A percentile compares a stretch with the other conserved stretches of the same genome.
Evolutionary conservation across 1,140 invertebrate species (phyloP).

Genomic region (Liolophura sinensis): DNA sequence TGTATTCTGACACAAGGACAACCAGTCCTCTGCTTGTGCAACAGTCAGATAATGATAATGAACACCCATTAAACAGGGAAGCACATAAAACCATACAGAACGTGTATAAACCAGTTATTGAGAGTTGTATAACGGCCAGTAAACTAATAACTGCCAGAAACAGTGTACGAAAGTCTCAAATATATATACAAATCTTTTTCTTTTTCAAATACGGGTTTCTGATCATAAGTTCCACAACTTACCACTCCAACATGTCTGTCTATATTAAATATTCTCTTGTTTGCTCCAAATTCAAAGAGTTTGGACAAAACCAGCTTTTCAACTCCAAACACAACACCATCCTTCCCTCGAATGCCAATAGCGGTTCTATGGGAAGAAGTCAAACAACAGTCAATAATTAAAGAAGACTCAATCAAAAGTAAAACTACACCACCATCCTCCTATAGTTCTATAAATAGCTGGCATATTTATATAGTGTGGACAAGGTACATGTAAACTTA

Average conservation of each 20-base stretch:
- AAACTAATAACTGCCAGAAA: too few relatives aligned
- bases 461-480: too few relatives aligned
- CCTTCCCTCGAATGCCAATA: slow-evolving; percentile 90
- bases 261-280: slow-evolving; percentile 91
- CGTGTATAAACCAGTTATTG: neutral
- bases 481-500: too few relatives aligned
- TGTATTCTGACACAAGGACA: too few relatives aligned
- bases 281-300: slow-evolving; percentile 91
- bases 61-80: neutral
- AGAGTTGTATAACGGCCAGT: too few relatives aligned
- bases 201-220: too few relatives aligned
- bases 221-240: slow-evolving; percentile 29
- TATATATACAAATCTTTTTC: too few relatives aligned
- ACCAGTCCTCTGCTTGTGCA: too few relatives aligned
- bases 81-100: neutral
- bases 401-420: slow-evolving; percentile 1
- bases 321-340: slow-evolving; percentile 96
- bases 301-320: slow-evolving; percentile 98
- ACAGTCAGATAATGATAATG: too few relatives aligned
- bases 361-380: slow-evolving; percentile 72
- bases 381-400: slow-evolving; percentile 9
- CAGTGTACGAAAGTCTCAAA: too few relatives aligned
- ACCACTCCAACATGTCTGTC: slow-evolving; percentile 95
- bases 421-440: neutral
- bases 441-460: neutral